These are phyloP conservation scores for Premnoplex brunnescens DNA, from an alignment of 2,797 vertebrate species.

Conservation along the genomic window DNA sequence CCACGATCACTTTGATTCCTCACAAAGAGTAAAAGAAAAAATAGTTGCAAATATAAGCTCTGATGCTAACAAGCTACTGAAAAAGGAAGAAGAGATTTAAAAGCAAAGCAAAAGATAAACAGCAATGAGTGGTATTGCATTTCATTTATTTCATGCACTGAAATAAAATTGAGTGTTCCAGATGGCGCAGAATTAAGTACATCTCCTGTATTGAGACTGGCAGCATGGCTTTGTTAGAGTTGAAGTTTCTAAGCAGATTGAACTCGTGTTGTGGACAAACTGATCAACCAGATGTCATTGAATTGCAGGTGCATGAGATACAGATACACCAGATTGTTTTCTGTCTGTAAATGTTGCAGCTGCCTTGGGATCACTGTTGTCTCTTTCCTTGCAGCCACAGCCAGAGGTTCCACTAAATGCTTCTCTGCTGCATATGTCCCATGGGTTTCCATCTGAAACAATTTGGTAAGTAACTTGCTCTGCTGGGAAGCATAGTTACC, in stretches of 20 bases:
- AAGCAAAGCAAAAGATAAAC: neutral
- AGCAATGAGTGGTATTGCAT: neutral
- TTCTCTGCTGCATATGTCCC: neutral
- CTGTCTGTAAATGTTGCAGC: neutral
- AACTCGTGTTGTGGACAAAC: neutral
- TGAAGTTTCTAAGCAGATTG: neutral
- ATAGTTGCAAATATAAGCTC: neutral
- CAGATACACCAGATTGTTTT: neutral
- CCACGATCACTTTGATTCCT: neutral
- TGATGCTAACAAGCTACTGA: neutral
- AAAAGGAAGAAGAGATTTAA: neutral
- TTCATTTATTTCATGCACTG: neutral
- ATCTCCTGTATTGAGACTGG: neutral
- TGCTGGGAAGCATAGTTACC: neutral
- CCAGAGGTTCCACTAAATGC: neutral
- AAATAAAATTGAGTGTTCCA: neutral
- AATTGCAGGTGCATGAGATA: neutral
- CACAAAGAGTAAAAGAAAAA: neutral
- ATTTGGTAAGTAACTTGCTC: neutral
- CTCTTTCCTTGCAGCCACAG: neutral
- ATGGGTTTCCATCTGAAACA: neutral
- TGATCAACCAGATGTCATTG: neutral
- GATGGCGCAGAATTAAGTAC: neutral
- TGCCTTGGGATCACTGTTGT: neutral
- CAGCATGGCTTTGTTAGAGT: neutral